Conservation (phyloP, 1,140 invertebrate genomes). For the Aricia agestis region DNA sequence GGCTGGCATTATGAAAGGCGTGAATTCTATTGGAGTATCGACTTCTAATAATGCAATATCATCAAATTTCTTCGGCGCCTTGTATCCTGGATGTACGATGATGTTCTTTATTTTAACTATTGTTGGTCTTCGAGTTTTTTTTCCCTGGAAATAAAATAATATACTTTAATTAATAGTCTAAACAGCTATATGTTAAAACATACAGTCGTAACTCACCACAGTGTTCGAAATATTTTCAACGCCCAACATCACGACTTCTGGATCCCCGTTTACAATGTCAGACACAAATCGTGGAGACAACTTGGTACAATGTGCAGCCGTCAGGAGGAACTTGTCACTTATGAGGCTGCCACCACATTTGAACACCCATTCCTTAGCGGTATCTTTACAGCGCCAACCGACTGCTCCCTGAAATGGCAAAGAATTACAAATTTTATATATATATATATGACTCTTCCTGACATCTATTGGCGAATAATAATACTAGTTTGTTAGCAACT, state of each 20-base stretch:
- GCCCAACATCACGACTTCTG: slow-evolving; percentile 61
- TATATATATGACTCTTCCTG: no score
- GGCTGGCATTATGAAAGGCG: slow-evolving; percentile 26
- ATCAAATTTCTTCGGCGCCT: slow-evolving; percentile 29
- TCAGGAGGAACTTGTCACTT: slow-evolving; percentile 29
- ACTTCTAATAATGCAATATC: slow-evolving; percentile 38
- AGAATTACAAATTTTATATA: no score
- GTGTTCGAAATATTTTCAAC: slow-evolving; percentile 31
- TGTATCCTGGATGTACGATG: slow-evolving; percentile 31
- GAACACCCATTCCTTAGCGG: slow-evolving; percentile 23
- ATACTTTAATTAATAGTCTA: no score
- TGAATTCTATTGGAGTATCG: slow-evolving; percentile 25
- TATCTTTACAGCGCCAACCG: slow-evolving; percentile 15
- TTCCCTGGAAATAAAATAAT: background rate
- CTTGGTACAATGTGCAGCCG: slow-evolving; percentile 30
- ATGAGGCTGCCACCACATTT: slow-evolving; percentile 33
- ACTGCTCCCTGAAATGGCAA: slow-evolving; percentile 21
- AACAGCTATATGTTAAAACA: no score
- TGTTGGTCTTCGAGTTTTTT: background rate
- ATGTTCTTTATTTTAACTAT: slow-evolving; percentile 29
- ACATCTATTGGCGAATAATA: no score
- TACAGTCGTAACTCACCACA: background rate
- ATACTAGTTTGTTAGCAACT: no score
- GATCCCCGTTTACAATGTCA: slow-evolving; percentile 14
- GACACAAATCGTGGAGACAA: background rate